Evolutionary conservation across 2,113 vertebrate species (phyloP).

Genomic region (Potamarius usumacintae): DNA sequence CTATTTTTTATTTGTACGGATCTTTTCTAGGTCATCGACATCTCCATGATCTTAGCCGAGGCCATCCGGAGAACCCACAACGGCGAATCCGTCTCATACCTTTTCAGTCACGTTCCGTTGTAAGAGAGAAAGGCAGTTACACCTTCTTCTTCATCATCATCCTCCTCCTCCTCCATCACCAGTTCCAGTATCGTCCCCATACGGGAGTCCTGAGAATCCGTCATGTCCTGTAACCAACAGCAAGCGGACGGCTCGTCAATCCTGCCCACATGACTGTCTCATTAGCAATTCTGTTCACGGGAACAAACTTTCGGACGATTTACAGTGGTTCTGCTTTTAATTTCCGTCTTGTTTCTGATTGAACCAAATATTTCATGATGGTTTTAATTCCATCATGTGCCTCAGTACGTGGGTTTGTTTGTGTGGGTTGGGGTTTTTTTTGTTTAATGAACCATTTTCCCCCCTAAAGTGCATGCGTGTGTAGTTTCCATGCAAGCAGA

Average conservation of each 20-base stretch:
- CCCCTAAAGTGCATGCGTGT: neutral
- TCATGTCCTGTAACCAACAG: neutral
- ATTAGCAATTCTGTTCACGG: neutral
- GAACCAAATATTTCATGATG: neutral
- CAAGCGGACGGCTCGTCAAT: constrained; percentile 18
- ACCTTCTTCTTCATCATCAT: neutral
- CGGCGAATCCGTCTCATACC: constrained; percentile 97
- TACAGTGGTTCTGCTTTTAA: neutral
- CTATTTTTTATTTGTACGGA: neutral
- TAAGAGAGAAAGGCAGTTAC: constrained; percentile 64
- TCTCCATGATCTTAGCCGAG: constrained; percentile 98
- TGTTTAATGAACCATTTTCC: neutral
- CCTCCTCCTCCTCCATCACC: neutral
- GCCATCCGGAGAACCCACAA: constrained; percentile 98
- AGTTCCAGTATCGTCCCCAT: neutral
- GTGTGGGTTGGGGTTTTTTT: neutral
- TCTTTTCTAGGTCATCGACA: constrained; percentile 88
- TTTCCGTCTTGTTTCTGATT: constrained; percentile 1
- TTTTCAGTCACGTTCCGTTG: constrained; percentile 98
- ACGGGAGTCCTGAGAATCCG: neutral
- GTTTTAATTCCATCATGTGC: neutral
- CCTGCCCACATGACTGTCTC: neutral
- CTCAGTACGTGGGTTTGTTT: neutral
- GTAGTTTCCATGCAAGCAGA: neutral
- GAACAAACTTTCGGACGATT: neutral